Evolutionary conservation across 2,888 invertebrate species (phyloP).

Genomic region (Hemistola chrysoprasaria): DNA sequence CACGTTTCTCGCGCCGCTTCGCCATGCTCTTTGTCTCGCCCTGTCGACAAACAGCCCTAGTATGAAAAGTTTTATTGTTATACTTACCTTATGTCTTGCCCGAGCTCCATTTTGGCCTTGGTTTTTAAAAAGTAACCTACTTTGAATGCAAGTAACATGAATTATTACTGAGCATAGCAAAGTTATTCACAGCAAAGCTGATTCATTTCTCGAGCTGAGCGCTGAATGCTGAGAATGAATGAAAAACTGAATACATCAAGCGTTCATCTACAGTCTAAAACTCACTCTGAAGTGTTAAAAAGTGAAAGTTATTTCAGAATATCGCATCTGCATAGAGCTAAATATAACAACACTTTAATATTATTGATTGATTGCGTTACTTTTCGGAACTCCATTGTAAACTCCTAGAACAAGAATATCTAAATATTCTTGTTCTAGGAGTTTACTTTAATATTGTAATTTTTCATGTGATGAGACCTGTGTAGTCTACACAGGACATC

Average conservation of each 20-base stretch:
- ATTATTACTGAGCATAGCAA: slow-evolving; percentile 15
- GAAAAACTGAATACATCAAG: too few species aligned
- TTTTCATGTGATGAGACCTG: too few species aligned
- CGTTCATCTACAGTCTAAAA: too few species aligned
- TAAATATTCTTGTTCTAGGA: too few species aligned
- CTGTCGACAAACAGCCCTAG: slow-evolving; percentile 43
- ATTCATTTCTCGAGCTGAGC: slow-evolving; percentile 1
- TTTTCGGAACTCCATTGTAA: too few species aligned
- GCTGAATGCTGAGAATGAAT: too few species aligned
- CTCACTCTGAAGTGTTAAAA: slow-evolving; percentile 28
- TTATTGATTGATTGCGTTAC: slow-evolving; percentile 2
- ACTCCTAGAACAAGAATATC: too few species aligned
- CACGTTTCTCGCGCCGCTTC: slow-evolving; percentile 35
- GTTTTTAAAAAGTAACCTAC: slow-evolving; percentile 53
- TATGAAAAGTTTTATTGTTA: slow-evolving; percentile 61
- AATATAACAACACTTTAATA: not conserved
- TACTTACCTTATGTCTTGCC: slow-evolving; percentile 40
- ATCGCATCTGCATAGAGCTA: slow-evolving; percentile 14
- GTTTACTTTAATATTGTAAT: too few species aligned
- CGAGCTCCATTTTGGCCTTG: slow-evolving; percentile 57
- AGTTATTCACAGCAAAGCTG: slow-evolving; percentile 9
- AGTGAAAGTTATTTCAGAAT: slow-evolving; percentile 32
- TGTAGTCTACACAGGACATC: too few species aligned
- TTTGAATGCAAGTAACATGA: slow-evolving; percentile 28
- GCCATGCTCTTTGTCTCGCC: slow-evolving; percentile 48